Conservation (phyloP, 2,797 vertebrate species). For the Cuniculus paca region DNA sequence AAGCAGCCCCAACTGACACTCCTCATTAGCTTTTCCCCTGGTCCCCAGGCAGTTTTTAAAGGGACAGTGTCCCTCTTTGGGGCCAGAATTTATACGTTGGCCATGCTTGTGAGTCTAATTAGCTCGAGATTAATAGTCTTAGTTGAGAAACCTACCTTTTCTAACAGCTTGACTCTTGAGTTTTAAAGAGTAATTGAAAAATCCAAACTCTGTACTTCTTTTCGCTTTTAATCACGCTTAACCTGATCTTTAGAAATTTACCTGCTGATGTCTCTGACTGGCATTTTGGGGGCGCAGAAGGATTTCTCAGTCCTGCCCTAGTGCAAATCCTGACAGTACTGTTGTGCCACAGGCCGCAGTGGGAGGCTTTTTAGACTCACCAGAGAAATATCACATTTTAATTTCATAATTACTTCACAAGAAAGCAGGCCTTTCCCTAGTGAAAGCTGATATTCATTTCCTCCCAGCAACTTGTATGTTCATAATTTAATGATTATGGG, state of each 20-base stretch:
- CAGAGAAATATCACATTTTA: constrained; percentile 87
- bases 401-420: constrained; percentile 89
- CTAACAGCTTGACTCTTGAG: constrained; percentile 87
- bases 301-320: constrained; percentile 30
- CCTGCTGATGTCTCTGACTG: constrained; percentile 68
- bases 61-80: constrained; percentile 88
- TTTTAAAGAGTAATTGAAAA: constrained; percentile 87
- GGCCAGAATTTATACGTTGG: constrained; percentile 86
- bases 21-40: constrained; percentile 88
- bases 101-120: constrained; percentile 87
- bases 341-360: constrained; percentile 66
- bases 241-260: constrained; percentile 83
- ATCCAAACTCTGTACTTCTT: constrained; percentile 76
- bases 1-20: constrained; percentile 88
- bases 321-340: constrained; percentile 69
- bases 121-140: constrained; percentile 86
- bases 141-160: constrained; percentile 86
- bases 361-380: constrained; percentile 77
- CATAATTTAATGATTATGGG: constrained; percentile 86
- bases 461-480: constrained; percentile 86
- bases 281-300: constrained; percentile 67
- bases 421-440: constrained; percentile 85
- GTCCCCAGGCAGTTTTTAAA: constrained; percentile 89
- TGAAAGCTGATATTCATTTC: constrained; percentile 86
- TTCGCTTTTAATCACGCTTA: constrained; percentile 83